Evolutionary conservation across 2,797 vertebrate species (phyloP).

Genomic region (Peromyscus aztecus): DNA sequence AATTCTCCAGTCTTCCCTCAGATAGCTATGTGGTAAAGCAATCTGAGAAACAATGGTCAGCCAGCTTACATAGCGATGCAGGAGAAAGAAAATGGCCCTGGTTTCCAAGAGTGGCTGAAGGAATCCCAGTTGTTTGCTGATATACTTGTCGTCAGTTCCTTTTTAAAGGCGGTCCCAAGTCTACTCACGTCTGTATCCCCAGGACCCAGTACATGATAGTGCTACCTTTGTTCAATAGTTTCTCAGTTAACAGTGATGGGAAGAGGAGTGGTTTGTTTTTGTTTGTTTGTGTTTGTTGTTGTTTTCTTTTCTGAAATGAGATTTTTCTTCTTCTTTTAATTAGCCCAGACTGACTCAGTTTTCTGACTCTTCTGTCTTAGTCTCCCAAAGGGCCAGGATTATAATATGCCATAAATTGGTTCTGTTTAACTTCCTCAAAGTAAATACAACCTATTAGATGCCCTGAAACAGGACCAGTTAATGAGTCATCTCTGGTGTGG

Average conservation of each 20-base stretch:
- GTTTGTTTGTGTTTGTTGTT: background rate
- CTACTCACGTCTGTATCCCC: background rate
- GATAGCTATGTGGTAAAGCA: background rate
- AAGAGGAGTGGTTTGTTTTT: background rate
- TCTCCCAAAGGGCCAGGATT: background rate
- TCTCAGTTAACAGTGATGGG: background rate
- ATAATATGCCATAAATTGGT: background rate
- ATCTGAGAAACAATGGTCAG: background rate
- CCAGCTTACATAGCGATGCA: background rate
- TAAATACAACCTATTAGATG: background rate
- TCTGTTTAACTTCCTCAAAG: background rate
- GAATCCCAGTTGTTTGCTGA: background rate
- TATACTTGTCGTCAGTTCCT: background rate
- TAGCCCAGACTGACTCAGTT: background rate
- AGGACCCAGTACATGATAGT: background rate
- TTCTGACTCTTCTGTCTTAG: background rate
- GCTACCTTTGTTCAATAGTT: background rate
- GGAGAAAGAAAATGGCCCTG: background rate
- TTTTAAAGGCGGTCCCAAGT: background rate
- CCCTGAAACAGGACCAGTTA: background rate
- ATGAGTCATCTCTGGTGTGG: background rate
- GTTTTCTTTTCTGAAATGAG: background rate
- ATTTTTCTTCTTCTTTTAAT: background rate
- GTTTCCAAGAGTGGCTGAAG: background rate
- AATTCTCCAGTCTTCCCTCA: background rate